A percentile compares a stretch with the other conserved stretches of the same genome.
phyloP scores from a whole-genome alignment of 2,113 vertebrate species.

The Hystrix brachyura region DNA sequence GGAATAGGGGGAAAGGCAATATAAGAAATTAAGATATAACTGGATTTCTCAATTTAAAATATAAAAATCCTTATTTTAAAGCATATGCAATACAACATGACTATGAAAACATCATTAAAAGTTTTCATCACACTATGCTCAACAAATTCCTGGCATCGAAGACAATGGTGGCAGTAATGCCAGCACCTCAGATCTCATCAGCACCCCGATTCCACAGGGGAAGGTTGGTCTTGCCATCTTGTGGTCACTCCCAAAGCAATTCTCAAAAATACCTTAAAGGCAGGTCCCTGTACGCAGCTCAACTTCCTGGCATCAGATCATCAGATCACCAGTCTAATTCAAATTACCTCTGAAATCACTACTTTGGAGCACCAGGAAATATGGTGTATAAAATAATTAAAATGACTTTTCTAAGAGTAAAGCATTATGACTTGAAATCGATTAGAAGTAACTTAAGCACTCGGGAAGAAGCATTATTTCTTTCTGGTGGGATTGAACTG shows the following conservation, averaged over 20 bases:
- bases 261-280: not conserved
- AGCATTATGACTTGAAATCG: not conserved
- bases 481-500: not conserved
- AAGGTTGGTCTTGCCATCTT: not conserved
- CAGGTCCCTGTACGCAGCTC: not conserved
- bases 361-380: conserved; percentile 3
- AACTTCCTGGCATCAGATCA: not conserved
- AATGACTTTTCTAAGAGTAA: not conserved
- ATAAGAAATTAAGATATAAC: not conserved
- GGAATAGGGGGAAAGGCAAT: not conserved
- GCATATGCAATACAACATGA: not conserved
- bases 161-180: not conserved
- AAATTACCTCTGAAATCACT: conserved; percentile 20
- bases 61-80: not conserved
- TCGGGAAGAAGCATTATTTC: not conserved
- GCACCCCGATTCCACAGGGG: not conserved
- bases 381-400: not conserved
- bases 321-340: not conserved
- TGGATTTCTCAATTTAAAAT: conserved; percentile 14
- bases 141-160: not conserved
- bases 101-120: not conserved
- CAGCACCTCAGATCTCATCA: not conserved
- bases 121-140: not conserved
- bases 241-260: not conserved
- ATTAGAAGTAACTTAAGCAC: not conserved